Conservation (phyloP, 1,140 invertebrate genomes). For the Hermetia illucens region DNA sequence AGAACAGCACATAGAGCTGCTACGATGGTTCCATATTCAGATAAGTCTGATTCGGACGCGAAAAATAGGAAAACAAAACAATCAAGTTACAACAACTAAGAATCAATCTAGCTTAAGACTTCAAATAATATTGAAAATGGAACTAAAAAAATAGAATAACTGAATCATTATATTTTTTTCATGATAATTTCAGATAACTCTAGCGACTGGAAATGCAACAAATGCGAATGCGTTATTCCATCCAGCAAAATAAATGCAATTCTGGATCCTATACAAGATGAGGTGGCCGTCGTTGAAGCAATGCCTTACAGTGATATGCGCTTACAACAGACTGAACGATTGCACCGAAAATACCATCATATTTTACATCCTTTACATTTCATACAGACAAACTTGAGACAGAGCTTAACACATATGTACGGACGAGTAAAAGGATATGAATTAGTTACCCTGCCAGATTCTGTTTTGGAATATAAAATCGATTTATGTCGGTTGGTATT, state of each 20-base stretch:
- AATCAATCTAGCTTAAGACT: too few species aligned
- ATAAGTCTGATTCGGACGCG: too few species aligned
- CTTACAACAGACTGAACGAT: slow-evolving; percentile 31
- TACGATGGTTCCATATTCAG: too few species aligned
- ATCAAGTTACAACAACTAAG: too few species aligned
- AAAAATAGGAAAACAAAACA: too few species aligned
- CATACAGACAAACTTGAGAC: slow-evolving; percentile 43
- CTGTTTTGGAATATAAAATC: slow-evolving; percentile 58
- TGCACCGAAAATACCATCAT: slow-evolving; percentile 43
- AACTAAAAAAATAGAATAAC: too few species aligned
- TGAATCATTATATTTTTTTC: too few species aligned
- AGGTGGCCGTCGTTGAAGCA: slow-evolving; percentile 34
- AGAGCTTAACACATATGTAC: slow-evolving; percentile 57
- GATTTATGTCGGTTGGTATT: slow-evolving; percentile 54
- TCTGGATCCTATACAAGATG: slow-evolving; percentile 43
- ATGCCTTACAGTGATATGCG: slow-evolving; percentile 29
- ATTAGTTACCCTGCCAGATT: slow-evolving; percentile 52
- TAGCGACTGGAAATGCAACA: slow-evolving; percentile 56
- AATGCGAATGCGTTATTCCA: slow-evolving; percentile 47
- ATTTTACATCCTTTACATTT: slow-evolving; percentile 59
- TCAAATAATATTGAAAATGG: too few species aligned
- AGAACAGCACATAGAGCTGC: too few species aligned
- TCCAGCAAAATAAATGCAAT: slow-evolving; percentile 40
- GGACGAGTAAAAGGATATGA: slow-evolving; percentile 55
- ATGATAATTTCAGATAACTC: too few species aligned